A percentile compares a stretch with the other conserved stretches of the same genome.
These are phyloP conservation scores for Dromaius novaehollandiae DNA, from an alignment of 2,113 vertebrate genomes.

Conservation along the genomic window DNA sequence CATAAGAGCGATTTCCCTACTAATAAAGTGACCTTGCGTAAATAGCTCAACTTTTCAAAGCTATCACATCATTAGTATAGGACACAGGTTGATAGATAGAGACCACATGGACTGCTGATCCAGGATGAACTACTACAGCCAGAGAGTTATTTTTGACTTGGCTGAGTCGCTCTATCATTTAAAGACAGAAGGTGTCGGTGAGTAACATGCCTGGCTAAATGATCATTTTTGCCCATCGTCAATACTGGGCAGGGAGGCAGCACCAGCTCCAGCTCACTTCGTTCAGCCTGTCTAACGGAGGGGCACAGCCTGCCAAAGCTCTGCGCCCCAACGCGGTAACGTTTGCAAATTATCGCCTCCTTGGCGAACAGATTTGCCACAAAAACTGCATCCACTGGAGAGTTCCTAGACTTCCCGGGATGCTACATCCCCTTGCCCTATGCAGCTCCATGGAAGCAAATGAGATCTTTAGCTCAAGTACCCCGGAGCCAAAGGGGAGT, in stretches of 20 bases:
- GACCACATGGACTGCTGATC: conserved; percentile 14
- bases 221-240: neutral
- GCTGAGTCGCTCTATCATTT: neutral
- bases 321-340: neutral
- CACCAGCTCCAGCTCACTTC: neutral
- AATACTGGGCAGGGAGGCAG: neutral
- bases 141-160: neutral
- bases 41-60: conserved; percentile 63
- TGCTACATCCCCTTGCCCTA: accelerated
- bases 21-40: conserved; percentile 73
- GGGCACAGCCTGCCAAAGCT: too few species aligned
- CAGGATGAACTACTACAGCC: conserved; percentile 13
- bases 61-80: conserved; percentile 9
- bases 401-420: neutral
- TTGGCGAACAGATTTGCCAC: neutral
- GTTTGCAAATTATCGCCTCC: too few species aligned
- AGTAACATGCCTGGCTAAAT: neutral
- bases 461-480: accelerated
- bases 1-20: conserved; percentile 60
- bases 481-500: accelerated
- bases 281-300: neutral
- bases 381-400: neutral
- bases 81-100: neutral
- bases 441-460: neutral
- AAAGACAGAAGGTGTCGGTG: neutral